Base-by-base conservation (phyloP, 2,113 vertebrate genomes). In the Zosterops borbonicus region DNA sequence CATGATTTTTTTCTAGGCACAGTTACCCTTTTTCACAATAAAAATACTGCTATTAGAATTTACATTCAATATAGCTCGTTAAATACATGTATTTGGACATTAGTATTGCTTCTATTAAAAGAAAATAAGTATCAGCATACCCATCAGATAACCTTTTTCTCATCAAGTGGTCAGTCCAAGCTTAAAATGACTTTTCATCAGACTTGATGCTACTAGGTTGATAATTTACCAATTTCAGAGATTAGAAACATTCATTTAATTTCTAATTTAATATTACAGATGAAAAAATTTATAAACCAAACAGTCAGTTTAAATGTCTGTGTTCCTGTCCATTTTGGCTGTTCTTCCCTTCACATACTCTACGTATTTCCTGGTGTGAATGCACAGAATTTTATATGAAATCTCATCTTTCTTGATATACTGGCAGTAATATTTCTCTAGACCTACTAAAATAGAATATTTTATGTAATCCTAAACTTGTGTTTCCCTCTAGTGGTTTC, bases 201-300 rank as follows among this genome's bases (percentile, higher is more conserved):
- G 4, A 3, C 12, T 17, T 52, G 4, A 64, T 46, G 7, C 1
- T 31, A 59, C 9, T 16, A 4, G 7, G 3, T 1, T 42, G 5
- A 71, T 35, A 71, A 85, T 58, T 41, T 37, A 49, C 39, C 8
- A 42, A 11, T 75, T 83, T 91, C 19, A 67, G 28, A 71, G 6
- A 41, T 7, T 31, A 70, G 22, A 88, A 82, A 35, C 6, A 18
- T 59, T 53, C 7, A 2, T 65, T 75, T 59, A 68, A 71, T 75
- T 85, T 63, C 5, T 83, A 55, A 29, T 37, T 63, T 33, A 62
- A n/a, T 67, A 59, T 33, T 91, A 39, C 5, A 73, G 4, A 16
- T 68, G 11, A 68, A 69, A 65, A 27, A 65, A 62, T 3, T 33
- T 60, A 60, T 39, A 60, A 87, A 55, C 4, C 9, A 59, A 56